Evolutionary conservation across 2,797 vertebrate genomes (phyloP).

Genomic region (Bryconaethiops microstoma): DNA sequence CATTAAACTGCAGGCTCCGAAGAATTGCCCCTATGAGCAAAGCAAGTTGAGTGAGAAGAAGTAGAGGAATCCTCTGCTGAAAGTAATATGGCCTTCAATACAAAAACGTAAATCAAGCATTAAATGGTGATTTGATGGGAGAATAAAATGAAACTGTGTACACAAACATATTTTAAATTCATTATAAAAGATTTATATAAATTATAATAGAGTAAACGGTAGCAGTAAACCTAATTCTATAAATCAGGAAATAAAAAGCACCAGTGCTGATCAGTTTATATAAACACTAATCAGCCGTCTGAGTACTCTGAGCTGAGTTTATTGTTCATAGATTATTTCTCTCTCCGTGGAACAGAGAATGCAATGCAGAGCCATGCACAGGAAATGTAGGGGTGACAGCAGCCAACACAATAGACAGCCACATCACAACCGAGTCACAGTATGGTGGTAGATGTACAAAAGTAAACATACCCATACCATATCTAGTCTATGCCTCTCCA

Average conservation of each 20-base stretch:
- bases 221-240: background rate
- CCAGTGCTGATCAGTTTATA: background rate
- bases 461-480: constrained; percentile 99
- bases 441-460: constrained; percentile 94
- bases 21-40: constrained; percentile 29
- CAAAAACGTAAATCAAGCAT: background rate
- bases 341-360: constrained; percentile 58
- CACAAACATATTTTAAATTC: too few relatives aligned
- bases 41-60: constrained; percentile 37
- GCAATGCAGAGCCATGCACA: constrained; percentile 93
- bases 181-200: too few relatives aligned
- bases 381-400: constrained; percentile 85
- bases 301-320: too few relatives aligned
- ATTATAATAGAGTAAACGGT: background rate
- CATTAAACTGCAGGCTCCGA: constrained; percentile 47
- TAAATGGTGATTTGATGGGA: background rate
- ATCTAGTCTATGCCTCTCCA: constrained; percentile 99
- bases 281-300: background rate
- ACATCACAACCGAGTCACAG: constrained; percentile 93
- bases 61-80: constrained; percentile 2
- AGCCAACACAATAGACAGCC: constrained; percentile 88
- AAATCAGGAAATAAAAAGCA: constrained; percentile 1
- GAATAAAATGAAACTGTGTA: background rate
- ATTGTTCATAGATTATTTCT: constrained; percentile 12
- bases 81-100: background rate